phyloP scores from a whole-genome alignment of 2,113 vertebrate species.

The Sciurus niger region DNA sequence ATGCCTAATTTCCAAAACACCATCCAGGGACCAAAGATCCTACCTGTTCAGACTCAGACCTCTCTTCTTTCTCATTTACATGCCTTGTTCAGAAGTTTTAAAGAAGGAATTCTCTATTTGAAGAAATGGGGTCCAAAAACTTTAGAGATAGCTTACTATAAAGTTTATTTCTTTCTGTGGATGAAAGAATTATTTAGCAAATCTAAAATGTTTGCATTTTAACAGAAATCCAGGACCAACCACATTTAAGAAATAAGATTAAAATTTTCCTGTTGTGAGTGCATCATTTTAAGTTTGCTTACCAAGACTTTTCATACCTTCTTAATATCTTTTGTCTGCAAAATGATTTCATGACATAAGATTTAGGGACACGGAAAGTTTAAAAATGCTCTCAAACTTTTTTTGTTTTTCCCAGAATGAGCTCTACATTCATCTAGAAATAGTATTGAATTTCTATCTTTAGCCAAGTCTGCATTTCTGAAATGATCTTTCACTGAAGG shows the following conservation, averaged over 20 bases:
- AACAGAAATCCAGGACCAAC: constrained; percentile 7
- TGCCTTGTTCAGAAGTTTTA: neutral
- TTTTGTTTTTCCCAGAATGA: neutral
- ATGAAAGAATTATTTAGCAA: constrained; percentile 43
- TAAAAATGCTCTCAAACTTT: constrained; percentile 26
- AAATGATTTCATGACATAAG: constrained; percentile 38
- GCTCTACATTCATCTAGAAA: constrained; percentile 16
- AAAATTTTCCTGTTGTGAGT: neutral
- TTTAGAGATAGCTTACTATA: neutral
- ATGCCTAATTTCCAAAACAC: neutral
- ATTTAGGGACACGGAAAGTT: neutral
- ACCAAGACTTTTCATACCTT: constrained; percentile 18
- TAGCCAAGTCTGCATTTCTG: constrained; percentile 46
- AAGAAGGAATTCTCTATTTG: neutral
- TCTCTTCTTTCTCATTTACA: neutral
- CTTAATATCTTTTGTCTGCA: neutral
- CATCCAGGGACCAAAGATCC: neutral
- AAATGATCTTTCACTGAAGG: constrained; percentile 67
- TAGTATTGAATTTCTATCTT: constrained; percentile 17
- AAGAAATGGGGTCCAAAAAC: neutral
- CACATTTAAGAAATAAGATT: constrained; percentile 56
- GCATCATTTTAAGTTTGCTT: constrained; percentile 25
- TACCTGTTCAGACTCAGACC: neutral
- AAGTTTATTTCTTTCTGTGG: neutral
- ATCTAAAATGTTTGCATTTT: constrained; percentile 32